These are phyloP conservation scores for Notothenia coriiceps DNA, from an alignment of 2,113 vertebrate species.

Conservation along the genomic window DNA sequence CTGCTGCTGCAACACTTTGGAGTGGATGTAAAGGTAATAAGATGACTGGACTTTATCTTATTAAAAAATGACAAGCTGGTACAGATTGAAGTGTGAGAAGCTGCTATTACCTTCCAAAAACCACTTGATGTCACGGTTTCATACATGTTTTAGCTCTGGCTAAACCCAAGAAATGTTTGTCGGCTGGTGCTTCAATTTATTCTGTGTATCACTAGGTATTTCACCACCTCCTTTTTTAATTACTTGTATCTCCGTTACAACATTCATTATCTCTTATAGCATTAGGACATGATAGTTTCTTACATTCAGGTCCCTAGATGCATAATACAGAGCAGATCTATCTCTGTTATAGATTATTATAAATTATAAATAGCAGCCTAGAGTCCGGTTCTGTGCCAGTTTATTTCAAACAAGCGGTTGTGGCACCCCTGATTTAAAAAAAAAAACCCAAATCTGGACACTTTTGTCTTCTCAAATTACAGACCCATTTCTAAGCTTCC, in stretches of 20 bases:
- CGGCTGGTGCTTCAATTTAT: neutral
- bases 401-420: no score
- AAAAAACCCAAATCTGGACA: no score
- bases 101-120: neutral
- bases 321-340: neutral
- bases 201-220: neutral
- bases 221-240: neutral
- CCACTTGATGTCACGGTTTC: neutral
- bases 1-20: slow-evolving; percentile 12
- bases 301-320: neutral
- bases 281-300: neutral
- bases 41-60: no score
- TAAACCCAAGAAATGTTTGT: neutral
- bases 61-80: neutral
- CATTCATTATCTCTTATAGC: neutral
- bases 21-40: slow-evolving; percentile 7
- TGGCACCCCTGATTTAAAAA: no score
- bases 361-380: no score
- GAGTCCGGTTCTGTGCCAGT: no score
- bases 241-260: neutral
- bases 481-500: no score
- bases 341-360: neutral
- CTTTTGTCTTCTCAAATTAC: no score
- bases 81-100: slow-evolving; percentile 9
- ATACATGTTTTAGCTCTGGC: neutral